phyloP scores from a whole-genome alignment of 1,140 invertebrate genomes.

The honey bee (Apis mellifera) region Amel_HAv3.1 CM009931.2:504001-504500 shows the following conservation, averaged over 20 bases:
- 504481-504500: slow-evolving; percentile 7
- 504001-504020: slow-evolving; percentile 36
- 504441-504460: not conserved
- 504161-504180: too few relatives aligned
- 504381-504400: too few relatives aligned
- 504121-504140: too few relatives aligned
- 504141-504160: too few relatives aligned
- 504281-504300: too few relatives aligned
- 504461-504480: slow-evolving; percentile 17
- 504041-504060: not conserved
- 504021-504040: slow-evolving; percentile 27
- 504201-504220: too few relatives aligned
- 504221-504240: too few relatives aligned
- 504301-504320: not conserved
- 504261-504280: too few relatives aligned
- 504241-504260: too few relatives aligned
- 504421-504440: slow-evolving; percentile 4
- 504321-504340: not conserved
- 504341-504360: not conserved
- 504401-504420: not conserved
- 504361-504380: not conserved
- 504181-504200: too few relatives aligned
- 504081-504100: not conserved
- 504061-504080: not conserved
- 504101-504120: too few relatives aligned